A percentile compares a stretch with the other conserved stretches of the same genome.
These are phyloP conservation scores for Pasiphila rectangulata DNA, from an alignment of 2,888 invertebrate genomes.

Conservation along the genomic window DNA sequence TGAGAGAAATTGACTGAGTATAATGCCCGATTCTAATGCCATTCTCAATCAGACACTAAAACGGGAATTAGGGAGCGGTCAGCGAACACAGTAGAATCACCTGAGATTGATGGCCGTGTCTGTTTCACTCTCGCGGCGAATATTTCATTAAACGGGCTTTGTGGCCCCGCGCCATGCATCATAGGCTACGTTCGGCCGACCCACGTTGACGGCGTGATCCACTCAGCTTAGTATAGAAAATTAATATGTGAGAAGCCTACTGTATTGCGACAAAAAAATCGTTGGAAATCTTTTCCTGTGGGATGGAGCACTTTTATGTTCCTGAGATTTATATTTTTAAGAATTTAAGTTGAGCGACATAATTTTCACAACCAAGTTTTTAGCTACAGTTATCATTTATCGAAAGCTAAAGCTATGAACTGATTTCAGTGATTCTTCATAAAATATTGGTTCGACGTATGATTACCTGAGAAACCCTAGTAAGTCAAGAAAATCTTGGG, in stretches of 20 bases:
- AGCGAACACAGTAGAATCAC: constrained; percentile 52
- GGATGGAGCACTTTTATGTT: neutral
- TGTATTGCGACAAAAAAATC: constrained; percentile 46
- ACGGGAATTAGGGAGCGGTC: constrained; percentile 42
- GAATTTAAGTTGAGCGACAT: neutral
- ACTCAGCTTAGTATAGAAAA: constrained; percentile 69
- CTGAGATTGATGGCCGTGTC: constrained; percentile 72
- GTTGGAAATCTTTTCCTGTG: constrained; percentile 21
- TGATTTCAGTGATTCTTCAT: too few species aligned
- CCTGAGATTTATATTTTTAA: neutral
- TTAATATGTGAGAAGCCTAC: constrained; percentile 63
- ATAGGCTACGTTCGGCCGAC: constrained; percentile 63
- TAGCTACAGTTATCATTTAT: neutral
- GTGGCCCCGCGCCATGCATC: constrained; percentile 70
- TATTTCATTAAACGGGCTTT: constrained; percentile 75
- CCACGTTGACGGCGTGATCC: constrained; percentile 69
- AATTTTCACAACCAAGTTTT: neutral
- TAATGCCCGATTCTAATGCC: constrained; percentile 13
- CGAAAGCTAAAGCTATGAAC: too few species aligned
- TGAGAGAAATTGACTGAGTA: too few species aligned
- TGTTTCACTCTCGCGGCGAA: constrained; percentile 65
- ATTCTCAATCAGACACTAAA: constrained; percentile 23
- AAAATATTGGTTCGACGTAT: constrained; percentile 11
- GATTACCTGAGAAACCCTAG: constrained; percentile 11
- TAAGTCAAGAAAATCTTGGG: constrained; percentile 16